Conservation (phyloP, 2,113 vertebrate genomes). For the Irena cyanogastra region DNA sequence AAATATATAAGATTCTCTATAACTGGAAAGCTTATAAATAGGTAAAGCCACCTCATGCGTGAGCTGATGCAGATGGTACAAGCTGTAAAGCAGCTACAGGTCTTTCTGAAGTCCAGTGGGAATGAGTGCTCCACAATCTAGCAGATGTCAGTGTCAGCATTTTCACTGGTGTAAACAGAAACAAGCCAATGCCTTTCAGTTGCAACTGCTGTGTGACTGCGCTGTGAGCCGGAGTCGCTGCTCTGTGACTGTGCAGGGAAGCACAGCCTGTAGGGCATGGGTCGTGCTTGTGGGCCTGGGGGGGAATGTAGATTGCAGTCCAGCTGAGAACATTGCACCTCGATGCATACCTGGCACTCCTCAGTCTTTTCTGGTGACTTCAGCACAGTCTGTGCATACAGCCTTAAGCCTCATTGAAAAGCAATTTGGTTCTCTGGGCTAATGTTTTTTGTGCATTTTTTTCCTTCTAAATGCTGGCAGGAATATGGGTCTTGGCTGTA, state of each 20-base stretch:
- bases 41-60: not conserved
- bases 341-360: not conserved
- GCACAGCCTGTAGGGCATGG: not conserved
- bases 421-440: not conserved
- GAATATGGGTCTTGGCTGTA: not conserved
- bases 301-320: accelerated
- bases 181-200: not conserved
- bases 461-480: not conserved
- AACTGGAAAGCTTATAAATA: not conserved
- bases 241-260: not conserved
- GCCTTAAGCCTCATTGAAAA: not conserved
- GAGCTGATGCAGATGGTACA: not conserved
- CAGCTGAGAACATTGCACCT: not conserved
- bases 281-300: not conserved
- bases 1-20: not conserved
- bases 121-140: not conserved
- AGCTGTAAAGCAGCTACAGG: not conserved
- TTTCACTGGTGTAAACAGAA: not conserved
- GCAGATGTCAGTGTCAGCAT: not conserved
- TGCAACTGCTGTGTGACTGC: not conserved
- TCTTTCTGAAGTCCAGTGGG: not conserved
- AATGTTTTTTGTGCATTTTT: not conserved
- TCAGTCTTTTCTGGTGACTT: not conserved
- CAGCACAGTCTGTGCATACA: accelerated
- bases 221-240: not conserved